Evolutionary conservation across 2,888 invertebrate genomes (phyloP), one percentile per base, ranked within the genome.

Genomic region (Meliscaeva auricollis): DNA sequence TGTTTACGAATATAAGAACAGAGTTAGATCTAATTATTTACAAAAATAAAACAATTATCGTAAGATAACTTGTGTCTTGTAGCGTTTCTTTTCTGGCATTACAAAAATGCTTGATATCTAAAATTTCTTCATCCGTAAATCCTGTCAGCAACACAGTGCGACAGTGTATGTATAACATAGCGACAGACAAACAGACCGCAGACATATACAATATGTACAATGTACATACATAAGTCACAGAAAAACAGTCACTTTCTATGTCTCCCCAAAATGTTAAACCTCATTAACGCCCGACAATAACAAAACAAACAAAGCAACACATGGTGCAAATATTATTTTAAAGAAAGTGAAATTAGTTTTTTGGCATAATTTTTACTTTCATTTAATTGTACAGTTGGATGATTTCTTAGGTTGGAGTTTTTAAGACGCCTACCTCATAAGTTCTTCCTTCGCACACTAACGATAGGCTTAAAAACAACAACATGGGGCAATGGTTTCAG

Each of bases 271-370:
- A 64, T 46, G 79, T 79, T 75, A 64, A 75, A 79, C 69, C 70
- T 74, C 79, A 75, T 84, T 79, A 79, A 84, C 79, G 70, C 79
- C 66, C 20, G 32, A 75, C 70, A 84, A 84, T 66, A 66, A 74
- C 78, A 78, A 66, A 50, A 38, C 26, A 26, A 26, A 32, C 26
- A 26, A 26, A 78, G 60, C 44, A 56, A 78, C 54, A 41, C 77
- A 64, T 52, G 76, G 76, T 66, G 52, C 79, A 62, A 68, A 78
- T 62, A 52, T 62, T 20, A 52, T 60, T 32, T 30, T 26, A 75
- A 60, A 77, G 84, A 84, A 84, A 84, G 84, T 84, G 84, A 84
- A 84, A 84, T 58, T 72, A 26, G 62, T 44, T 62, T 62, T 62
- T 79, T 62, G 54, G 54, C 68, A 48, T 58, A 62, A 41, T 83